These are phyloP conservation scores for Apodemus speciosus DNA, from an alignment of 2,113 vertebrate species.

Conservation along the genomic window DNA sequence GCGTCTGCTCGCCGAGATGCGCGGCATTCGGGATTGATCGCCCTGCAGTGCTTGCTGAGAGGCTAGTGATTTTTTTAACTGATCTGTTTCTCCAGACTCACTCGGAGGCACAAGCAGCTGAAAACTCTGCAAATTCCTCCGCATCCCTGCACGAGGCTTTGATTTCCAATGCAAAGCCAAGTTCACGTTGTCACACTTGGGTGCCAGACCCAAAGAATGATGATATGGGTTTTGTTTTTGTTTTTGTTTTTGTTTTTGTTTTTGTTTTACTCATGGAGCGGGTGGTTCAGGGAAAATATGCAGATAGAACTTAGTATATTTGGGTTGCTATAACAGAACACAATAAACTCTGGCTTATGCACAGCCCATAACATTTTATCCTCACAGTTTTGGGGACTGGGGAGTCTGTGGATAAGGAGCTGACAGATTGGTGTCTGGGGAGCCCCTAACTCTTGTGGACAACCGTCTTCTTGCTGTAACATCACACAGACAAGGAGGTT, in stretches of 20 bases:
- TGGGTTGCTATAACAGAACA: not conserved
- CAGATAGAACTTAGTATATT: not conserved
- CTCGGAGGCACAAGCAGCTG: constrained; percentile 41
- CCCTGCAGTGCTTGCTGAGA: constrained; percentile 62
- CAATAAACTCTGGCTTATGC: not conserved
- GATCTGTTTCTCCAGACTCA: constrained; percentile 59
- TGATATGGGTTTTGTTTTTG: not conserved
- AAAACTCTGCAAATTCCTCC: constrained; percentile 8
- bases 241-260: not conserved
- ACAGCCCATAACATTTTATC: not conserved
- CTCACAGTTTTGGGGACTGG: not conserved
- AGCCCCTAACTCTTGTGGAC: not conserved
- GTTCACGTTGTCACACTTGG: not conserved
- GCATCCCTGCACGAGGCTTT: not conserved
- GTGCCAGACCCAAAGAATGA: constrained; percentile 4
- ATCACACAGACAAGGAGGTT: not conserved
- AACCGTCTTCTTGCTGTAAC: not conserved
- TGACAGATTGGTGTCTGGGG: not conserved
- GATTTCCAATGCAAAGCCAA: constrained; percentile 40
- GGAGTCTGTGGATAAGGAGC: not conserved
- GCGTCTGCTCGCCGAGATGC: constrained; percentile 49
- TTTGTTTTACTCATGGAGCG: not conserved
- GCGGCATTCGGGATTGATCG: constrained; percentile 39
- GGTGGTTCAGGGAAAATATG: not conserved
- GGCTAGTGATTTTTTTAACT: constrained; percentile 52